Percentiles rank a stretch among this genome's conserved stretches.
phyloP scores from a whole-genome alignment of 2,888 invertebrate species.

The Melanostoma mellinum region DNA sequence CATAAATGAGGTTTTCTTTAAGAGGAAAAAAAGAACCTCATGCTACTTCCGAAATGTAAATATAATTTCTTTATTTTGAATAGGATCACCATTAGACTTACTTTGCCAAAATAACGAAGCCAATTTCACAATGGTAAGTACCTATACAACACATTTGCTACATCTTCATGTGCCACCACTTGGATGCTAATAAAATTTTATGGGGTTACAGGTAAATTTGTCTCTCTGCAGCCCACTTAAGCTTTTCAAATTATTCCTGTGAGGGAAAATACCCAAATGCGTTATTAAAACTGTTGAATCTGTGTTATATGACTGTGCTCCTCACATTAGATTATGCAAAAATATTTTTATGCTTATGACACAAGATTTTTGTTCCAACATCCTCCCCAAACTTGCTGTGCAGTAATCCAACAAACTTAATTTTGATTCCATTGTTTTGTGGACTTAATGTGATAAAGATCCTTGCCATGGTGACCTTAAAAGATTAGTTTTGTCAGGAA shows the following conservation, averaged over 20 bases:
- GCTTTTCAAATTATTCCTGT: slow-evolving; percentile 5
- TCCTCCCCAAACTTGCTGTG: slow-evolving; percentile 13
- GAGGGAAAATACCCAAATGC: slow-evolving; percentile 37
- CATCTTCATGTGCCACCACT: slow-evolving; percentile 48
- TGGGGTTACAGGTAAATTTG: slow-evolving; percentile 15
- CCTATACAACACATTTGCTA: slow-evolving; percentile 26
- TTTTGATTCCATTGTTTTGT: slow-evolving; percentile 34
- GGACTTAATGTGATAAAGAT: not conserved
- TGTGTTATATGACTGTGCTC: slow-evolving; percentile 8
- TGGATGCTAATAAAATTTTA: slow-evolving; percentile 54
- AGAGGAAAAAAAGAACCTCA: not conserved
- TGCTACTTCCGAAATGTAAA: slow-evolving; percentile 13
- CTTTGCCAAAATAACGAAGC: slow-evolving; percentile 15
- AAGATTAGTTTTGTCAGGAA: not conserved
- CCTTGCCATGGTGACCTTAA: not conserved
- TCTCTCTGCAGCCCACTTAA: slow-evolving; percentile 9
- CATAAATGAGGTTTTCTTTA: too few species aligned
- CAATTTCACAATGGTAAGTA: slow-evolving; percentile 42
- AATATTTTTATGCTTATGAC: slow-evolving; percentile 63
- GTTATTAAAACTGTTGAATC: slow-evolving; percentile 63
- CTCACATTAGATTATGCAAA: slow-evolving; percentile 38
- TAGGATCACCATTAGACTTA: slow-evolving; percentile 47
- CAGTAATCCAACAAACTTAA: slow-evolving; percentile 12
- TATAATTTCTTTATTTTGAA: slow-evolving; percentile 38
- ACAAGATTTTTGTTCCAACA: slow-evolving; percentile 43